Conservation (phyloP, 2,888 invertebrate genomes). For the Sericinus montela region DNA sequence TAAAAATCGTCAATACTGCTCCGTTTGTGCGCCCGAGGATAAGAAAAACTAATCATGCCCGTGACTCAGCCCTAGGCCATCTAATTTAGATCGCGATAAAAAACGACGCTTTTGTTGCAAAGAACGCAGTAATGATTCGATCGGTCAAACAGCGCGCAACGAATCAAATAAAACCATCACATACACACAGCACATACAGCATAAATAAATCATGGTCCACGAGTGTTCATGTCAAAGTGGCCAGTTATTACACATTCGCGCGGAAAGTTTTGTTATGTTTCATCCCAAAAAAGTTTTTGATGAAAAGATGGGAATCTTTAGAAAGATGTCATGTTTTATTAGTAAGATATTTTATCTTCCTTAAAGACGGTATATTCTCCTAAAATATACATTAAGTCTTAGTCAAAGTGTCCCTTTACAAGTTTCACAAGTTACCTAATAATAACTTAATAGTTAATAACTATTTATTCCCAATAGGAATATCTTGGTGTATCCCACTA, state of each 20-base stretch:
- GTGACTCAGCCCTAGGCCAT: conserved; percentile 37
- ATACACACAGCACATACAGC: conserved; percentile 4
- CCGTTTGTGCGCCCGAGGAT: conserved; percentile 4
- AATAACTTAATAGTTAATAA: too few species aligned
- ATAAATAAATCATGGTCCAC: conserved; percentile 20
- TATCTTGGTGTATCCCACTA: too few species aligned
- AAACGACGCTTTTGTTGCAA: conserved; percentile 24
- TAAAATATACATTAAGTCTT: too few species aligned
- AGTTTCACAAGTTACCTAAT: too few species aligned
- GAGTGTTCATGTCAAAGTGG: conserved; percentile 16
- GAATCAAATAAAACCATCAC: conserved; percentile 9
- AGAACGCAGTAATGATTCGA: conserved; percentile 17
- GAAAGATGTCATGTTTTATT: too few species aligned
- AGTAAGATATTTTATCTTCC: too few species aligned
- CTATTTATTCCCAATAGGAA: too few species aligned
- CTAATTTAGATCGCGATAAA: conserved; percentile 30
- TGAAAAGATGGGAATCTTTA: too few species aligned
- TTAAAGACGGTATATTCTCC: too few species aligned
- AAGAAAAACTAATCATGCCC: conserved; percentile 32
- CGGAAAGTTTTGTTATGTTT: background rate
- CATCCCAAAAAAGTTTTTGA: background rate
- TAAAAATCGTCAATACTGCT: background rate
- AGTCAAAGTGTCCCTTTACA: too few species aligned
- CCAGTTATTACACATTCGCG: background rate
- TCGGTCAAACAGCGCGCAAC: conserved; percentile 18